Evolutionary conservation across 2,113 vertebrate species (phyloP), one percentile per base, ranked within the genome.

Genomic region (Channa maculata): DNA sequence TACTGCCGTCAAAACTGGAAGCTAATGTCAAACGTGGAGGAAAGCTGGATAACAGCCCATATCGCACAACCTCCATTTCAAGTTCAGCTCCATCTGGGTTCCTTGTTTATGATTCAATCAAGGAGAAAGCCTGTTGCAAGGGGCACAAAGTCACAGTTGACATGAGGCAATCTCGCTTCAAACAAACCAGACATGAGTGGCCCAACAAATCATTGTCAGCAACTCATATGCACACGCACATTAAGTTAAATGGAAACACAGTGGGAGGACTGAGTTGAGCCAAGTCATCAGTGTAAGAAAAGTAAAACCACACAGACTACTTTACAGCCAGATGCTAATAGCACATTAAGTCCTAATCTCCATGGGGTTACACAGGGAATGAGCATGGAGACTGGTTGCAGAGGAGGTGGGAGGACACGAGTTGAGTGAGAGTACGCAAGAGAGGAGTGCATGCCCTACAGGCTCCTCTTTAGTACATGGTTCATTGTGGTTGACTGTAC

Each of bases 401-500:
- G 37, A 48, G 13, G 61, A 78, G 70, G 59, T 70, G 73, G 72
- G 61, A 73, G 77, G 61, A 41, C 13, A 8, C 15, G 54, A 73
- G 75, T 44, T 33, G 60, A 79, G 75, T 51, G 52, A 65, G 70
- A 69, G 74, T 15, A n/a, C 8, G 5, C 11, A 39, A 44, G 63
- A 57, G 83, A 57, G 34, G 51, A 80, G 83, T 61, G 77, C 11
- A 13, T 72, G 75, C 82, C 85, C 89, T 48, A 66, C 81, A 67
- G 87, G 41, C 71, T 82, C 43, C 88, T 90, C 80, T 83, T 79
- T 73, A 76, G 82, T 81, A 79, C 77, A 79, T 74, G 88, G 48
- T 69, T 85, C 85, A 85, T 79, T 91, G 89, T 91, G 90, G 89
- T 88, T 43, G 79, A 86, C 89, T 89, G 85, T 88, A 85, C 58